Evolutionary conservation across 53 echinoderm and acorn worm species (phyloP).

Genomic region (Stichopus horrens): DNA sequence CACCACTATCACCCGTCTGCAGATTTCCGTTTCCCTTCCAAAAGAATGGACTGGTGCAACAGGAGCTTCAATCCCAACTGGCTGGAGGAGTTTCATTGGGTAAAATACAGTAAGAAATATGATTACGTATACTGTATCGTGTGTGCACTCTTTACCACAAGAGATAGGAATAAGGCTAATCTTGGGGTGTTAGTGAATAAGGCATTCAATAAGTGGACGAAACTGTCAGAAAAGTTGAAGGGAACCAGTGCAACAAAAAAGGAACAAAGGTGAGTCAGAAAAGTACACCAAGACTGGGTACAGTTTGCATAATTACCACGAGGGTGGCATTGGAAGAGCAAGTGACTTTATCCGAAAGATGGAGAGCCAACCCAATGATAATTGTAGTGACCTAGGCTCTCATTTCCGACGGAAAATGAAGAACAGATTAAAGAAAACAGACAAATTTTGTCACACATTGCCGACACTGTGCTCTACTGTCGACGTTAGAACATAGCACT

Average conservation of each 20-base stretch:
- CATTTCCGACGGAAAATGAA: no score
- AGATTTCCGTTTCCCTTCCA: conserved; percentile 14
- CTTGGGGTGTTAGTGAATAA: not conserved
- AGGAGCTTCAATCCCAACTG: conserved; percentile 24
- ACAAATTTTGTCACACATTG: not conserved
- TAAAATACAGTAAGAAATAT: conserved; percentile 2
- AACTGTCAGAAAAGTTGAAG: not conserved
- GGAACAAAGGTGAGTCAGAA: not conserved
- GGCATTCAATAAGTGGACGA: conserved; percentile 15
- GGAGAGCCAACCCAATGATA: conserved; percentile 1
- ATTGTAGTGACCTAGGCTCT: not conserved
- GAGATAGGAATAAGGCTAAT: conserved; percentile 7
- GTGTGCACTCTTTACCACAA: conserved; percentile 27
- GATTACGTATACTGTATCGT: conserved; percentile 18
- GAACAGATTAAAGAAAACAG: not conserved
- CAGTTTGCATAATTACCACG: not conserved
- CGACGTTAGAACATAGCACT: not conserved
- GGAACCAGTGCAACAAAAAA: not conserved
- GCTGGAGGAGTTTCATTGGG: not conserved
- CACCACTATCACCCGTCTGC: not conserved
- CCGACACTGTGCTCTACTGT: not conserved
- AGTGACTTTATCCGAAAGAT: not conserved
- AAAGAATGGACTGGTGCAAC: conserved; percentile 11
- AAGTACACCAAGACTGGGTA: not conserved
- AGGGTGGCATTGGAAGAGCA: not conserved